Base-by-base conservation (phyloP, 2,888 invertebrate genomes). In the Drosophila anceps region DNA sequence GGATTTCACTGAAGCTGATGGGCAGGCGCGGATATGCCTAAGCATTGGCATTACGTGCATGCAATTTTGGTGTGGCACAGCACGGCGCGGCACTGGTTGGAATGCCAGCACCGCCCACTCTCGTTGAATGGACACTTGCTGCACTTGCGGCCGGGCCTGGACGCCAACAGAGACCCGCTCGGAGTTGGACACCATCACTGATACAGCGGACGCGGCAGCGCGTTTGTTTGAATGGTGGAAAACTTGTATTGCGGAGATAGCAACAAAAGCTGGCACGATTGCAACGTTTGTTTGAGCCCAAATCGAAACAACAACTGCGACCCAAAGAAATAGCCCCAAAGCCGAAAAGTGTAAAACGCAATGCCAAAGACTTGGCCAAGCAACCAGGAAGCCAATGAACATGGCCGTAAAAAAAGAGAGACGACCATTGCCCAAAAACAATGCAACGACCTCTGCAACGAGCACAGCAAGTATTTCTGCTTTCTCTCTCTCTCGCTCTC, bases 61-160 rank as follows among this genome's bases (percentile, higher is more conserved):
- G 82, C 68, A 81, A 82, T 84, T 82, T 82, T 62, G 62, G 70
- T 67, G 65, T 64, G 71, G 69, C 71, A 62, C 55, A 46, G 73
- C 59, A 59, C 43, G 51, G 57, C 48, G 44, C 65, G 58, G 70
- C 59, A 68, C 46, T 46, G 77, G 57, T 41, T 64, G 80, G 83
- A 87, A 82, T 82, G 87, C 62, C 71, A 70, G 81, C 69, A 71
- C 82, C 84, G 85, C 85, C 84, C 87, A 84, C 77, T 82, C 75
- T 67, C 69, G 64, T 29, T 63, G 62, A 31, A 70, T 81, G 87
- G 84, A 86, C 87, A 87, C 82, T 84, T 84, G 72, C 76, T 79
- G 75, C 73, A 66, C 66, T 66, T 66, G 66, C 43, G 66, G 46
- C 31, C 66, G 43, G 33, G 61, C 67, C 46, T 44, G 35, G 44